Percentiles rank a stretch among this genome's conserved stretches.
These are phyloP conservation scores for Trididemnum miniatum DNA, from an alignment of 23 tunicate species.

Conservation along the genomic window DNA sequence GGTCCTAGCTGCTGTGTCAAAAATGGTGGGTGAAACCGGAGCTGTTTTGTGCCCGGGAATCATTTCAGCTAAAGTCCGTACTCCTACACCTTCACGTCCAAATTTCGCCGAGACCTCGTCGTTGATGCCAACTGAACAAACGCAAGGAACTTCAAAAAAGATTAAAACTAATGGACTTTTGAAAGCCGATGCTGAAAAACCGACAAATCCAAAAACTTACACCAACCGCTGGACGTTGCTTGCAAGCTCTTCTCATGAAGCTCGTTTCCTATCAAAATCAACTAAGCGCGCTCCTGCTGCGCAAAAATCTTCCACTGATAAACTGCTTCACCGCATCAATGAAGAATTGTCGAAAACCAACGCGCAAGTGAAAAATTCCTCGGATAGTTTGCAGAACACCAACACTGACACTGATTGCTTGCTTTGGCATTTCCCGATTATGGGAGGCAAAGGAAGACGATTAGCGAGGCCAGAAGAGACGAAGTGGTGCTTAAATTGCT, in stretches of 20 bases:
- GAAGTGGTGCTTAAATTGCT: constrained; percentile 55
- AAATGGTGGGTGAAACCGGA: constrained; percentile 77
- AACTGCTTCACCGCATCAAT: constrained; percentile 35
- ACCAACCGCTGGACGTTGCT: no score
- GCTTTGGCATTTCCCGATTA: constrained; percentile 70
- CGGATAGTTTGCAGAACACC: not conserved
- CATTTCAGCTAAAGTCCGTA: not conserved
- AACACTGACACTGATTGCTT: constrained; percentile 33
- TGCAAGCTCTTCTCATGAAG: no score
- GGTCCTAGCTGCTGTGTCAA: constrained; percentile 59
- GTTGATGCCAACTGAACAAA: no score
- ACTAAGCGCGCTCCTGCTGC: no score
- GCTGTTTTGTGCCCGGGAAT: constrained; percentile 78
- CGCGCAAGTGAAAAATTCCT: not conserved
- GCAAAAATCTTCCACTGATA: constrained; percentile 31
- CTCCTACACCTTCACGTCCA: not conserved
- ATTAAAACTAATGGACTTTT: not conserved
- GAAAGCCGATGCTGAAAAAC: not conserved
- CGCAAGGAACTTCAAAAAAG: not conserved
- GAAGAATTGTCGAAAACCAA: constrained; percentile 32
- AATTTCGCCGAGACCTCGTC: not conserved
- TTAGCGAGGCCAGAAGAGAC: constrained; percentile 39
- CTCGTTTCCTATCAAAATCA: no score
- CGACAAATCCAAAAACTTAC: not conserved
- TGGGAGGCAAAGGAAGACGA: constrained; percentile 34